Percentiles rank a stretch among this genome's conserved stretches.
These are phyloP conservation scores for Spinus pinus DNA, from an alignment of 2,797 vertebrate species.

Conservation along the genomic window DNA sequence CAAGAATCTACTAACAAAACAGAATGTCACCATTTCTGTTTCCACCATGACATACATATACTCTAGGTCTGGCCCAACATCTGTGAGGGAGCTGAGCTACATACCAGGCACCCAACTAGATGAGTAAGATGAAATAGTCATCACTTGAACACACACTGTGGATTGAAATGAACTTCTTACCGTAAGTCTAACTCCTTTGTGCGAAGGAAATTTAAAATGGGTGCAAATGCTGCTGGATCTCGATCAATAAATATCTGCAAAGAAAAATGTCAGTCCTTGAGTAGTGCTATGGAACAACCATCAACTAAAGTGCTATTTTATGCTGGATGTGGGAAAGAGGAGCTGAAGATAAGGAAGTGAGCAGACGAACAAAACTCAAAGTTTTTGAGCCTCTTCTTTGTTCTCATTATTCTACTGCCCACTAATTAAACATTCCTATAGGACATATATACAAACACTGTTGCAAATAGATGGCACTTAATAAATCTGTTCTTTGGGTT, in stretches of 20 bases:
- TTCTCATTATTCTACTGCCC: background rate
- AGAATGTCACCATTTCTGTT: background rate
- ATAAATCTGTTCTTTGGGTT: background rate
- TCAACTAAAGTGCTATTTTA: background rate
- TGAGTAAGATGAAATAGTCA: background rate
- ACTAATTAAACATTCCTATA: background rate
- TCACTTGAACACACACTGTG: background rate
- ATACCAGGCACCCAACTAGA: background rate
- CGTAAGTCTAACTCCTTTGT: slow-evolving; percentile 97
- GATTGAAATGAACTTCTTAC: slow-evolving; percentile 72
- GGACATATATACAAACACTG: background rate
- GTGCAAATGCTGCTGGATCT: slow-evolving; percentile 96
- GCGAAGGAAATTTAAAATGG: slow-evolving; percentile 98
- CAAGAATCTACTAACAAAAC: background rate
- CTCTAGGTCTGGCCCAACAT: background rate
- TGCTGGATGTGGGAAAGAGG: background rate
- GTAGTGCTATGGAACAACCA: background rate
- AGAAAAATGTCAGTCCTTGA: background rate
- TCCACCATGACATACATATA: accelerated
- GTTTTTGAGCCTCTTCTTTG: background rate
- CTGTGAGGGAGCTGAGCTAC: background rate
- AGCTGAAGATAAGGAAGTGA: background rate
- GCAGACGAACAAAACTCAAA: background rate
- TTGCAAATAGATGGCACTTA: background rate
- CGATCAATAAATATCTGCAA: slow-evolving; percentile 98